Conservation (phyloP, 2,113 vertebrate species). For the Cyprinodon tularosa region DNA sequence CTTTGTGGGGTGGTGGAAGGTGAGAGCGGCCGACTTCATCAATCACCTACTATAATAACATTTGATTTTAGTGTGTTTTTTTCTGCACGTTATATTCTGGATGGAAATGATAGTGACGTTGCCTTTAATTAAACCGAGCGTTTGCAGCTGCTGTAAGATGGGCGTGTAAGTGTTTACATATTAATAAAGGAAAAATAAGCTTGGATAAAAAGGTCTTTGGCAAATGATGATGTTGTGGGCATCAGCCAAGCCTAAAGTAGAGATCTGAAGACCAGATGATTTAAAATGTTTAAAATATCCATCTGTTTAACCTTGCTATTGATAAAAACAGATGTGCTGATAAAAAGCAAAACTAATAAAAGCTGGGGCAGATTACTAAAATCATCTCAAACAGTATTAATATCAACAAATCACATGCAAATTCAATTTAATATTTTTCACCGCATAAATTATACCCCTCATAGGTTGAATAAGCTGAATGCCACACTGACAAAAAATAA, state of each 20-base stretch:
- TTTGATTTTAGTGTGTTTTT: slow-evolving; percentile 25
- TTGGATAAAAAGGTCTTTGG: slow-evolving; percentile 7
- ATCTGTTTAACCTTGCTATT: not conserved
- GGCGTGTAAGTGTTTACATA: not conserved
- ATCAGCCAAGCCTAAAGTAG: slow-evolving; percentile 46
- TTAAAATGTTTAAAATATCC: slow-evolving; percentile 20
- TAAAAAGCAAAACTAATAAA: not conserved
- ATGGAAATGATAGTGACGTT: slow-evolving; percentile 51
- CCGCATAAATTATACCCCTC: no score
- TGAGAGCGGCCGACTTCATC: slow-evolving; percentile 59
- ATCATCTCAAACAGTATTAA: no score
- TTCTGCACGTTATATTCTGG: slow-evolving; percentile 6
- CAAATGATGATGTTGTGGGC: slow-evolving; percentile 35
- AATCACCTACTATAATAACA: slow-evolving; percentile 45
- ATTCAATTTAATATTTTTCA: no score
- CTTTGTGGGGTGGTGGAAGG: slow-evolving; percentile 89
- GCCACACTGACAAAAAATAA: no score
- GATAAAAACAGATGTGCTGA: not conserved
- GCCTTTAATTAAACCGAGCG: slow-evolving; percentile 16
- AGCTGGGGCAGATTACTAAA: no score
- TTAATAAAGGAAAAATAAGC: slow-evolving; percentile 1
- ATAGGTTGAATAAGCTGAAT: no score
- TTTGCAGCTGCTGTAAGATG: not conserved
- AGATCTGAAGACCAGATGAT: slow-evolving; percentile 33
- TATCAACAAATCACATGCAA: no score